phyloP scores from a whole-genome alignment of 1,140 invertebrate species.

The Apis laboriosa region DNA sequence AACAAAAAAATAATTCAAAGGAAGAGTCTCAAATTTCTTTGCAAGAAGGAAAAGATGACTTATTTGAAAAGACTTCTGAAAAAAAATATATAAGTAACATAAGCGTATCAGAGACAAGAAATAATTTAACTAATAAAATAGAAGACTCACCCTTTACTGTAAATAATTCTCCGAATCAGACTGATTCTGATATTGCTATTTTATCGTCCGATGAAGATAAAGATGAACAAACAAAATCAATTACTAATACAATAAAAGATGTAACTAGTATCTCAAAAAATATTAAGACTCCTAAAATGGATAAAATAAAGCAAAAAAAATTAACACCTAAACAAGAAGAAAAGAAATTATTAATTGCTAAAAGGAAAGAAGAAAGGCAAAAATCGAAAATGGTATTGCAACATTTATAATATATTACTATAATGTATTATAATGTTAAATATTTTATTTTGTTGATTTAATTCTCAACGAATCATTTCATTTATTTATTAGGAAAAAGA shows the following conservation, averaged over 20 bases:
- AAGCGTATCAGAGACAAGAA: conserved; percentile 10
- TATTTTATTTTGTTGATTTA: conserved; percentile 31
- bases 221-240: conserved; percentile 62
- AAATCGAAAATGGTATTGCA: conserved; percentile 79
- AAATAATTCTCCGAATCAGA: conserved; percentile 6
- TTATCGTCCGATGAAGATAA: conserved; percentile 68
- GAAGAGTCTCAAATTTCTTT: background rate
- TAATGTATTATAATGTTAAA: too few relatives aligned
- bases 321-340: conserved; percentile 75
- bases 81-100: conserved; percentile 1
- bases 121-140: conserved; percentile 5
- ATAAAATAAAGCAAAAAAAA: conserved; percentile 56
- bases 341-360: conserved; percentile 78
- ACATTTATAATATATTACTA: background rate
- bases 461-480: conserved; percentile 16
- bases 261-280: background rate
- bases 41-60: conserved; percentile 68
- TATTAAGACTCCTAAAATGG: conserved; percentile 23
- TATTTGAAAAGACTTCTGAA: conserved; percentile 37
- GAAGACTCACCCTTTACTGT: background rate
- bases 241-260: conserved; percentile 9
- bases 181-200: conserved; percentile 49
- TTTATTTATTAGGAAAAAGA: conserved; percentile 81
- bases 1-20: conserved; percentile 47
- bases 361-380: conserved; percentile 83